Evolutionary conservation across 1,140 invertebrate genomes (phyloP).

Genomic region (Bombus impatiens): DNA sequence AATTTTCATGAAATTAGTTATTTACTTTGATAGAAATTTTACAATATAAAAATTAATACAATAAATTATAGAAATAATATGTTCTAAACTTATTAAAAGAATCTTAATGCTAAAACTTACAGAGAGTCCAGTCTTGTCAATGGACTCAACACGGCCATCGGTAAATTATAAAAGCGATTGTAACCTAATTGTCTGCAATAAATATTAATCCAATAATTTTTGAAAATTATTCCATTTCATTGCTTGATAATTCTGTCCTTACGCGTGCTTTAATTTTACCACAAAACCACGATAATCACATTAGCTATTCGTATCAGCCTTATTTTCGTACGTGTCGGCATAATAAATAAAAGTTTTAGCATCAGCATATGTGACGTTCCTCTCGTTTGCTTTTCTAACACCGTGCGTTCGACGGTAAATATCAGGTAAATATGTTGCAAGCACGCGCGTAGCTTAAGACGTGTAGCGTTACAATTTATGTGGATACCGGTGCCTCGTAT

Average conservation of each 20-base stretch:
- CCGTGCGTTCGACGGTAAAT: conserved; percentile 53
- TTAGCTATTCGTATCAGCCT: background rate
- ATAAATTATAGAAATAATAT: no score
- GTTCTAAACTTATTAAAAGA: background rate
- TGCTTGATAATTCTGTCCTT: background rate
- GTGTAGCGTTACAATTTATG: conserved; percentile 44
- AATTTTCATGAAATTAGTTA: conserved; percentile 27
- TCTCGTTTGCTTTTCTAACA: conserved; percentile 48
- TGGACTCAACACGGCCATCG: conserved; percentile 30
- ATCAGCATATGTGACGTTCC: conserved; percentile 59
- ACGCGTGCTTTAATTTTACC: background rate
- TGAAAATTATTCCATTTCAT: background rate
- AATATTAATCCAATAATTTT: background rate
- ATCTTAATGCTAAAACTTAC: conserved; percentile 68
- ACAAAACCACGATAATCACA: background rate
- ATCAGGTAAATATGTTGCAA: conserved; percentile 47
- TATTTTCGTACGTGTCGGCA: conserved; percentile 34
- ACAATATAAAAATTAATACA: no score
- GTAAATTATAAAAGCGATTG: conserved; percentile 29
- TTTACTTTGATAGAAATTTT: no score
- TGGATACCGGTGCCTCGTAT: conserved; percentile 28
- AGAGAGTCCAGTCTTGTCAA: conserved; percentile 75
- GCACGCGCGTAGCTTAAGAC: conserved; percentile 65
- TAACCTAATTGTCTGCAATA: conserved; percentile 21
- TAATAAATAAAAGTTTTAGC: conserved; percentile 59